Percentiles rank a stretch among this genome's conserved stretches.
Evolutionary conservation across 2,113 vertebrate genomes (phyloP).

Genomic region (Coptodon bakossiorum): DNA sequence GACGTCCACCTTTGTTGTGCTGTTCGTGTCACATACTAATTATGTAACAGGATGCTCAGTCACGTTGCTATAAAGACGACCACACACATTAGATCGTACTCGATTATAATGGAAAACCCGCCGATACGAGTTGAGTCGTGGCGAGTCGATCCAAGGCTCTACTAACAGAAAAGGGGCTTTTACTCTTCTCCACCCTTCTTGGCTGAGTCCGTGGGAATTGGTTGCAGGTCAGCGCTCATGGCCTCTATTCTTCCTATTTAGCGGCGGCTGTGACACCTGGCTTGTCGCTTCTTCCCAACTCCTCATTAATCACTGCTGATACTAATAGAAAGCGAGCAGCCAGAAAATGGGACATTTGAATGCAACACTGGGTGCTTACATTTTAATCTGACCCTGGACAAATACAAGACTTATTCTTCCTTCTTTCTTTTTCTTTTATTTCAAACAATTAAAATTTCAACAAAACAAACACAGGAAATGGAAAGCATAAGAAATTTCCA

Average conservation of each 20-base stretch:
- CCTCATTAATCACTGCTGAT: constrained; percentile 49
- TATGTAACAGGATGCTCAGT: too few species aligned
- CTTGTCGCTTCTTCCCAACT: constrained; percentile 11
- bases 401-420: background rate
- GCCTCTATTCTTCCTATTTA: constrained; percentile 37
- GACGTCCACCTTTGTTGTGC: background rate
- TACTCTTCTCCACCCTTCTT: background rate
- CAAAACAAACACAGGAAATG: background rate
- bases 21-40: background rate
- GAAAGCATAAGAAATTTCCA: background rate
- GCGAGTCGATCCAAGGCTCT: background rate
- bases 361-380: background rate
- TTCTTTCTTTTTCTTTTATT: background rate
- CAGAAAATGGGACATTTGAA: constrained; percentile 32
- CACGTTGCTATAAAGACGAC: background rate
- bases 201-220: constrained; percentile 32
- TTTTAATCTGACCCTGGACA: background rate
- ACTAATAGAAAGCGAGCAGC: constrained; percentile 43
- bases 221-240: constrained; percentile 30
- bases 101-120: background rate
- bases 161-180: background rate
- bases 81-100: background rate
- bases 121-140: background rate
- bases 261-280: constrained; percentile 40
- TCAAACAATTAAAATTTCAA: background rate